Evolutionary conservation across 1,140 invertebrate genomes (phyloP), one percentile per base, ranked within the genome.

Genomic region (Pemphigus obesinymphae): DNA sequence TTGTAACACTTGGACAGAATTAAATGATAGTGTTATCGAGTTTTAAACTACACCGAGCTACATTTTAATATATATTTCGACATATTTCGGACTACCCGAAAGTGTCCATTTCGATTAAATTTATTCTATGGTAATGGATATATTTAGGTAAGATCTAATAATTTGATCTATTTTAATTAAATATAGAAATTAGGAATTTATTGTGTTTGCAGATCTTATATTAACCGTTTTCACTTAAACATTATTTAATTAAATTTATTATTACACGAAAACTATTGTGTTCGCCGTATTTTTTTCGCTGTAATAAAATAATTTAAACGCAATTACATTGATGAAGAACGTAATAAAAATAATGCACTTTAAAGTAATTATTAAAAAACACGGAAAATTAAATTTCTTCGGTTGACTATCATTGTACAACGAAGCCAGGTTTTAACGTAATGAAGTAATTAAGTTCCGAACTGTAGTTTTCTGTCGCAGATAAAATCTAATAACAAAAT

Each of bases 301-400:
- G 10, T 40, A 23, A 40, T 37, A 34, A 63, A 63, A 66, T 66
- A 37, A 66, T 66, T 61, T 17, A 7, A 61, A 29, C 8, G 31
- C 31, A 61, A 61, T 61, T 66, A 66, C 15, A 66, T 37, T 66
- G 37, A 66, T 66, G 31, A 37, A 34, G 37, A 66, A 23, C 34
- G 63, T 31, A 66, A 66, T 66, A 66, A 66, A n/a, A 37, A 37
- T 66, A 66, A 66, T 66, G 63, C 20, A 40, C 20, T 66, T 66
- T 66, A 66, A 23, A 66, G 63, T 40, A 66, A 66, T 66, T 66
- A 63, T 63, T 17, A 66, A 63, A 63, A 63, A 66, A 66, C 34
- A 66, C 20, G 63, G 20, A 0, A 13, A 66, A n/a, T 8, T 34
- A 37, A 31, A 7, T 66, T 37, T 66, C 23, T 8, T 66, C 37